A percentile compares a stretch with the other conserved stretches of the same genome.
phyloP scores from a whole-genome alignment of 2,888 invertebrate genomes.

The Archaeoteleia sp. region DNA sequence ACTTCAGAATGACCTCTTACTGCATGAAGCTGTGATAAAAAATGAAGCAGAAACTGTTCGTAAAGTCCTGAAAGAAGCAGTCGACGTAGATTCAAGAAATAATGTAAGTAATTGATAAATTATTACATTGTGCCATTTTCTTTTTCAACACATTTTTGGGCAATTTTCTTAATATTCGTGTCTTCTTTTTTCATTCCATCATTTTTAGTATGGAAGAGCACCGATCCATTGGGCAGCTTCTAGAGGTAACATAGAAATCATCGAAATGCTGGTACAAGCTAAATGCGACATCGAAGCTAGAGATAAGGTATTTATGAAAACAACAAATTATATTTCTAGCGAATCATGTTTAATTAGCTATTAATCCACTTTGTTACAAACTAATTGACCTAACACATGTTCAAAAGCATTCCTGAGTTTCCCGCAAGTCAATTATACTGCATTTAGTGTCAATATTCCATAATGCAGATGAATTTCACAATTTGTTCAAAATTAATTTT shows the following conservation, averaged over 20 bases:
- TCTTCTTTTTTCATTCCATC: no score
- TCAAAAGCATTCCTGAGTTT: no score
- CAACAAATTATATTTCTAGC: no score
- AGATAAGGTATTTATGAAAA: slow-evolving; percentile 79
- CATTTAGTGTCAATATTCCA: no score
- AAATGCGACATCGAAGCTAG: slow-evolving; percentile 84
- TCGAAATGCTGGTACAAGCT: slow-evolving; percentile 82
- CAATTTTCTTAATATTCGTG: no score
- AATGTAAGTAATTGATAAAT: slow-evolving; percentile 78
- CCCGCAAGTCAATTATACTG: no score
- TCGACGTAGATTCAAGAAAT: slow-evolving; percentile 84
- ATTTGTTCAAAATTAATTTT: no score
- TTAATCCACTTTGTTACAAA: no score
- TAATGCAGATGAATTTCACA: no score
- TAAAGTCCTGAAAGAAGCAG: slow-evolving; percentile 80
- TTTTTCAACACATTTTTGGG: slow-evolving; percentile 7
- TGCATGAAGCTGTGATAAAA: slow-evolving; percentile 85
- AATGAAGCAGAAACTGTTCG: slow-evolving; percentile 82
- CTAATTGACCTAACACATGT: no score
- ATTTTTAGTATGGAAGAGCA: slow-evolving; percentile 81
- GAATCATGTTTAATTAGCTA: no score
- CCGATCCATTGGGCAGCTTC: slow-evolving; percentile 87
- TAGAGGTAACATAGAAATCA: slow-evolving; percentile 83
- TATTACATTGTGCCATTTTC: neutral
- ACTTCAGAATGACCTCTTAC: slow-evolving; percentile 81